A percentile compares a stretch with the other conserved stretches of the same genome.
phyloP scores from a whole-genome alignment of 2,888 invertebrate genomes.

The Stenoptilia bipunctidactyla region DNA sequence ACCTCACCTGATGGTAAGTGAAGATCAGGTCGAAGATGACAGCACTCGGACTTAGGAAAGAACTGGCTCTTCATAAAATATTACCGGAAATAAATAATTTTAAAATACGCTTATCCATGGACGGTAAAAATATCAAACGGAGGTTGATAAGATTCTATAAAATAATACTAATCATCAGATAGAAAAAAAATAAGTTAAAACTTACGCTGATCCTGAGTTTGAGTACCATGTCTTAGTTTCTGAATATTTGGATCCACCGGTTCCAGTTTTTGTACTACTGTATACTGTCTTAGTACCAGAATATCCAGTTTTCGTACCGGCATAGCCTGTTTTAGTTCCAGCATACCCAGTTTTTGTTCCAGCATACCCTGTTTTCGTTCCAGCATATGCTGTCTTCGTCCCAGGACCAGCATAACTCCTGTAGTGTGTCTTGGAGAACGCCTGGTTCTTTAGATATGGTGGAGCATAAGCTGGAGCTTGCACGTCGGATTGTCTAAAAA shows the following conservation, averaged over 20 bases:
- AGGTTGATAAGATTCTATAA: no score
- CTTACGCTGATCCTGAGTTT: slow-evolving; percentile 34
- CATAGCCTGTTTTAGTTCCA: slow-evolving; percentile 20
- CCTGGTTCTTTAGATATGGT: slow-evolving; percentile 30
- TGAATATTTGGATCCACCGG: slow-evolving; percentile 17
- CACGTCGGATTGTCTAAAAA: slow-evolving; percentile 48
- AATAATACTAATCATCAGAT: no score
- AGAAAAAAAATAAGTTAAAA: slow-evolving; percentile 12
- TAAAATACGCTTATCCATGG: no score
- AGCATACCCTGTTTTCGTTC: slow-evolving; percentile 21
- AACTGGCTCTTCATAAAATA: no score
- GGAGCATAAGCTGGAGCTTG: slow-evolving; percentile 47
- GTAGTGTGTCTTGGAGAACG: slow-evolving; percentile 19
- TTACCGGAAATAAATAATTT: no score
- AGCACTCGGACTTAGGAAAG: no score
- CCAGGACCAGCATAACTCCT: slow-evolving; percentile 12
- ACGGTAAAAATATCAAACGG: no score
- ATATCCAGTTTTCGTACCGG: slow-evolving; percentile 17
- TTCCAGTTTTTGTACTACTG: slow-evolving; percentile 18
- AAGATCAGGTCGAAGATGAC: no score
- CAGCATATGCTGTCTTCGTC: slow-evolving; percentile 20
- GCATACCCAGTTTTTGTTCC: slow-evolving; percentile 23
- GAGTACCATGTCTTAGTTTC: slow-evolving; percentile 37
- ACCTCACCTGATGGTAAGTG: no score
- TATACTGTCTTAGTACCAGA: slow-evolving; percentile 14